Evolutionary conservation across 2,797 vertebrate species (phyloP).

Genomic region (Eulemur mongoz): DNA sequence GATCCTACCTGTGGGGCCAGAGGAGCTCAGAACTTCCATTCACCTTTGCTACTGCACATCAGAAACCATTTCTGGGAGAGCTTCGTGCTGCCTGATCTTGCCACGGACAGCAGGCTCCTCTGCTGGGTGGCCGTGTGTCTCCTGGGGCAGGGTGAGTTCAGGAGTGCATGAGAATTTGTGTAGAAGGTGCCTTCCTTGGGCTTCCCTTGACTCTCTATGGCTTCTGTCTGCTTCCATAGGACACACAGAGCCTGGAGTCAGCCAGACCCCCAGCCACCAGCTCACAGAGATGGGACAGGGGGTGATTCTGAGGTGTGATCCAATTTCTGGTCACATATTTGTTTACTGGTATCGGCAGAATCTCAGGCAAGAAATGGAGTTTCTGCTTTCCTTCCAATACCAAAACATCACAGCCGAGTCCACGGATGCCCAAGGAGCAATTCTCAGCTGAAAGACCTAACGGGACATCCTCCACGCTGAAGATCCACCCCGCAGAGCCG

Average conservation of each 20-base stretch:
- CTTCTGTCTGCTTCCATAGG: neutral
- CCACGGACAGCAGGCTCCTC: neutral
- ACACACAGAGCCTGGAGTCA: neutral
- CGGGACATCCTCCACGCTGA: neutral
- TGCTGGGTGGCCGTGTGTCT: neutral
- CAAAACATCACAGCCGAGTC: neutral
- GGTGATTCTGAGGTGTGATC: neutral
- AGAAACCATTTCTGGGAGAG: neutral
- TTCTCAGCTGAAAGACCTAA: neutral
- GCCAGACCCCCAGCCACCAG: neutral
- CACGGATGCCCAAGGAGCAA: accelerated
- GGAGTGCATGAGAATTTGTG: neutral
- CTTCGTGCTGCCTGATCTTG: neutral
- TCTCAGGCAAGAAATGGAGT: neutral
- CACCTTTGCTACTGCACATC: neutral
- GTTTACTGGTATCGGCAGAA: neutral
- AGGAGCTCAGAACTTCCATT: neutral
- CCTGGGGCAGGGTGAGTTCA: neutral
- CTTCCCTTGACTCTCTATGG: neutral
- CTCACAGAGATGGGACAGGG: neutral
- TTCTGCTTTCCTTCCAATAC: neutral
- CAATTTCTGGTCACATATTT: neutral
- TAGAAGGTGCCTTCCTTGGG: neutral
- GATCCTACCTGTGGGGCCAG: neutral
- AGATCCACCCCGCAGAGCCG: accelerated